These are phyloP conservation scores for Eupithecia vulgata DNA, from an alignment of 2,888 invertebrate species.

Conservation along the genomic window DNA sequence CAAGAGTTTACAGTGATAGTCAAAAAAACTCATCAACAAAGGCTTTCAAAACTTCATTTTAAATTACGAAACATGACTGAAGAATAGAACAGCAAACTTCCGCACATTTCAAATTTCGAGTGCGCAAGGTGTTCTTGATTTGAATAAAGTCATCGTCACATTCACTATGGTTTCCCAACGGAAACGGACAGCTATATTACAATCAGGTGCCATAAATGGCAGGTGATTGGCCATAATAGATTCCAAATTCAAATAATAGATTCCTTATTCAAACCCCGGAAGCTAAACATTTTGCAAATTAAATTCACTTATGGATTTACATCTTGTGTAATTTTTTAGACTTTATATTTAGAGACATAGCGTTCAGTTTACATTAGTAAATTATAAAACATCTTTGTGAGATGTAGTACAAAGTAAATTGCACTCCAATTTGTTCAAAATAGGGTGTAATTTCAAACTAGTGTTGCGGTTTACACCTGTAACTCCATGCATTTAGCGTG, in stretches of 20 bases:
- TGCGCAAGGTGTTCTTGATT: slow-evolving; percentile 26
- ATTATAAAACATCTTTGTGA: not conserved
- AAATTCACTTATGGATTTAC: slow-evolving; percentile 31
- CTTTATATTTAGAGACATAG: slow-evolving; percentile 6
- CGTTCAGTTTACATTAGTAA: slow-evolving; percentile 6
- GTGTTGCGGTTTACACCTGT: slow-evolving; percentile 20
- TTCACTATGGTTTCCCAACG: slow-evolving; percentile 24
- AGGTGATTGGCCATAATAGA: slow-evolving; percentile 46
- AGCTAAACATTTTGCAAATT: slow-evolving; percentile 47
- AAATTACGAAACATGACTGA: slow-evolving; percentile 7
- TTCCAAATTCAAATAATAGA: slow-evolving; percentile 41
- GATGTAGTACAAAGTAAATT: slow-evolving; percentile 8
- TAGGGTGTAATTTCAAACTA: slow-evolving; percentile 15
- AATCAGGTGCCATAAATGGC: slow-evolving; percentile 36
- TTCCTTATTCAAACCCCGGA: slow-evolving; percentile 46
- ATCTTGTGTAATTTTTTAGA: slow-evolving; percentile 19
- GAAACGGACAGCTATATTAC: slow-evolving; percentile 41
- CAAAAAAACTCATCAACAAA: not conserved
- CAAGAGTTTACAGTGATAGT: too few relatives aligned
- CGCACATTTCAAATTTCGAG: slow-evolving; percentile 6
- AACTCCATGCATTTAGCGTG: slow-evolving; percentile 9
- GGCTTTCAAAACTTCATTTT: not conserved
- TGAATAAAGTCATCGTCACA: slow-evolving; percentile 31
- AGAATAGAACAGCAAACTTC: slow-evolving; percentile 11
- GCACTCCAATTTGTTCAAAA: slow-evolving; percentile 3